Conservation (phyloP, 2,888 invertebrate species). For the Caenorhabditis sp. region DNA sequence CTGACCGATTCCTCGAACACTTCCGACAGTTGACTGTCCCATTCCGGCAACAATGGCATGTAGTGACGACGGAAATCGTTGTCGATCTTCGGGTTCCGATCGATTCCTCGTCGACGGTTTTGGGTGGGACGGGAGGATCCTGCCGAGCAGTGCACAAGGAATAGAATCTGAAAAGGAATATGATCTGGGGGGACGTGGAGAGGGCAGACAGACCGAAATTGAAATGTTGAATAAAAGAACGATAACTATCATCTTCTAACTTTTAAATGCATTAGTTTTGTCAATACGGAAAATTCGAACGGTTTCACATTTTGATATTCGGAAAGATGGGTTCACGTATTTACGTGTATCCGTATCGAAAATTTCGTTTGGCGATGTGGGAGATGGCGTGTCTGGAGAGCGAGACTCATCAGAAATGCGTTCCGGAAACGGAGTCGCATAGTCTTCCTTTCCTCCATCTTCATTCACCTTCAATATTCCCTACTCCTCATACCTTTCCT, state of each 20-base stretch:
- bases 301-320: too few species aligned
- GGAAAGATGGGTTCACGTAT: too few species aligned
- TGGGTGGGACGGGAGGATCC: slow-evolving; percentile 3
- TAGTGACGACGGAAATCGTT: slow-evolving; percentile 20
- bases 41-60: slow-evolving; percentile 40
- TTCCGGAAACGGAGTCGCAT: slow-evolving; percentile 39
- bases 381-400: slow-evolving; percentile 33
- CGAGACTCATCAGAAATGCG: slow-evolving; percentile 33
- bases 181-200: too few species aligned
- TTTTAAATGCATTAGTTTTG: too few species aligned
- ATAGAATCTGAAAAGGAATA: slow-evolving; percentile 19
- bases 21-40: slow-evolving; percentile 54
- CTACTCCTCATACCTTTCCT: not conserved
- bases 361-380: too few species aligned
- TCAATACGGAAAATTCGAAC: too few species aligned
- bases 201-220: slow-evolving; percentile 9
- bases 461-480: not conserved
- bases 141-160: slow-evolving; percentile 34
- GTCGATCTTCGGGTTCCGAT: slow-evolving; percentile 35
- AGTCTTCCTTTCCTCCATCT: not conserved
- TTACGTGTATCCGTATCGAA: too few species aligned
- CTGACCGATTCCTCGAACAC: slow-evolving; percentile 41
- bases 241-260: slow-evolving; percentile 17
- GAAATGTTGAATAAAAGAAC: slow-evolving; percentile 44
- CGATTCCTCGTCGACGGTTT: slow-evolving; percentile 20